Percentiles rank a stretch among this genome's conserved stretches.
These are phyloP conservation scores for Rhegmatorhina hoffmannsi DNA, from an alignment of 2,113 vertebrate species.

Conservation along the genomic window DNA sequence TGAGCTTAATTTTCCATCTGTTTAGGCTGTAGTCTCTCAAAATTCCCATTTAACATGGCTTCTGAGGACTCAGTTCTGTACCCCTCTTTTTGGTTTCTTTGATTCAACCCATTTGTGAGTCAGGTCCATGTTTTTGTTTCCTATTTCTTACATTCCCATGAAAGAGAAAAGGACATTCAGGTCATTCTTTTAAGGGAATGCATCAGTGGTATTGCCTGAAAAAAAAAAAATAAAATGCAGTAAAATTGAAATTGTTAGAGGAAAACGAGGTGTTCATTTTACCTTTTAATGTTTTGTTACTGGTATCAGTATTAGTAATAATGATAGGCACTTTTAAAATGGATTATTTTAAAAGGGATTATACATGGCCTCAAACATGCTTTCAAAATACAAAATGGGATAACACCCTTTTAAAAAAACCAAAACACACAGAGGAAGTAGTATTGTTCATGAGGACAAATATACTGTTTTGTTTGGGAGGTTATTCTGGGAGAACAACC, in stretches of 20 bases:
- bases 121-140: not conserved
- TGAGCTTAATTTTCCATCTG: not conserved
- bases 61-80: not conserved
- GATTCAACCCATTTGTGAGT: not conserved
- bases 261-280: not conserved
- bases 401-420: not conserved
- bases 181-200: not conserved
- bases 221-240: not conserved
- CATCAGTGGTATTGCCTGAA: not conserved
- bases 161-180: not conserved
- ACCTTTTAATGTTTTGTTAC: not conserved
- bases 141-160: not conserved
- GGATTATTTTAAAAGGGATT: not conserved
- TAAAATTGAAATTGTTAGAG: not conserved
- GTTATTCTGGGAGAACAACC: not conserved
- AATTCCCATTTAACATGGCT: not conserved
- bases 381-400: not conserved
- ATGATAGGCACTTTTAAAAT: not conserved
- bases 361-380: not conserved
- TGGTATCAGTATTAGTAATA: not conserved
- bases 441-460: not conserved
- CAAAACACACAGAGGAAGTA: not conserved
- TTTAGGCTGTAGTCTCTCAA: not conserved
- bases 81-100: not conserved
- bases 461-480: not conserved